Base-by-base conservation (phyloP, 2,888 invertebrate species). In the Dysmachus trigonus region DNA sequence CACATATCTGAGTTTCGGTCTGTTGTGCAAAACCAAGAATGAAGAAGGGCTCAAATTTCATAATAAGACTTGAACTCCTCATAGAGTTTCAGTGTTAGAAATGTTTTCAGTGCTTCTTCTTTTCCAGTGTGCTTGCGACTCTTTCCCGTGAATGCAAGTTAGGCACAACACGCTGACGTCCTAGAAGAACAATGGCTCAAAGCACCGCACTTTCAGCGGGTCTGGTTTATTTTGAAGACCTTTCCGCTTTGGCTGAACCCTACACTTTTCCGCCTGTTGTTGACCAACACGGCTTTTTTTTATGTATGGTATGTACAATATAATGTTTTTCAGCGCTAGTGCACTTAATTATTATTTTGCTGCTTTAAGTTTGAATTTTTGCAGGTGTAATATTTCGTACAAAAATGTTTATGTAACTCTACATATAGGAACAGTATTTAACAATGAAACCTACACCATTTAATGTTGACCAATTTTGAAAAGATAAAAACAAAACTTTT, bases 21-120 rank as follows among this genome's bases (percentile, higher is more conserved):
- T 82, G 33, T 35, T 82, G n/a, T 82, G 47, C 82, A 82, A 53
- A 71, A 62, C 71, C 82, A 33, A 82, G 82, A 62, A 35, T 82
- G 53, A 35, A 7, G 53, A 35, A 7, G 82, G 35, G 6, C 62
- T 82, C 82, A 62, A 82, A 62, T 82, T 82, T 82, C 82, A 79
- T 30, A 79, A 79, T 79, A 79, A 79, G 79, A 51, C 79, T 79
- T 79, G 79, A 51, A 79, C 79, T 79, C 51, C 47, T 79, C 79
- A 79, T 79, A 47, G 79, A 30, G 51, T 79, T 79, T 79, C 79
- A 79, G 79, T 79, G 79, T 79, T 79, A 51, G 27, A 38, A 76
- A 27, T 30, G 51, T 38, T 51, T 51, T 51, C 79, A 79, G 51
- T 79, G 79, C 47, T 79, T 79, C 79, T 35, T 79, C 79, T 35